Percentiles rank a stretch among this genome's conserved stretches.
These are phyloP conservation scores for Petrocephalus sullivani DNA, from an alignment of 2,797 vertebrate species.

Conservation along the genomic window DNA sequence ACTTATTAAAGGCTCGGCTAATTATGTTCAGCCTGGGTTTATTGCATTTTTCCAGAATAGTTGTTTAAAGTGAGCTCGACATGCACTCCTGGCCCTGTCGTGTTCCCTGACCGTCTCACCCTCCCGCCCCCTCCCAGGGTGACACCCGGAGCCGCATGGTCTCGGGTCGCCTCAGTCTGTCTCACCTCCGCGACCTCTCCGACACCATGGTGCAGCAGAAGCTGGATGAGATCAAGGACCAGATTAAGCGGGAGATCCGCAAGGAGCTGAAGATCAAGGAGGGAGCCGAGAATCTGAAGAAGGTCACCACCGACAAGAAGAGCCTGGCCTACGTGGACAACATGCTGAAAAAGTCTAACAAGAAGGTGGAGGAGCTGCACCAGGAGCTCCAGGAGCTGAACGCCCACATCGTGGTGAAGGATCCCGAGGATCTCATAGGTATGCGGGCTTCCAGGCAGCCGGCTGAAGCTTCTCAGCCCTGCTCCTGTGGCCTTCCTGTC, in stretches of 20 bases:
- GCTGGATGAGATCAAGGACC: slow-evolving; percentile 95
- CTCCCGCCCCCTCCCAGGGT: slow-evolving; percentile 48
- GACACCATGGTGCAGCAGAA: slow-evolving; percentile 96
- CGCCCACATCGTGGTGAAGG: slow-evolving; percentile 94
- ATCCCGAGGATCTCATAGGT: slow-evolving; percentile 91
- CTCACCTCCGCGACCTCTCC: slow-evolving; percentile 86
- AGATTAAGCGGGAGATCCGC: slow-evolving; percentile 97
- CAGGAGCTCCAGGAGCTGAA: slow-evolving; percentile 96
- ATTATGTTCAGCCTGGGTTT: background rate
- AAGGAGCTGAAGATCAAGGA: slow-evolving; percentile 99
- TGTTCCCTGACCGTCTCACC: slow-evolving; percentile 26
- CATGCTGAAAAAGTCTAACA: slow-evolving; percentile 98
- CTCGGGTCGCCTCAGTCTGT: slow-evolving; percentile 77
- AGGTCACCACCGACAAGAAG: slow-evolving; percentile 98
- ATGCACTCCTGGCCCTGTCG: background rate
- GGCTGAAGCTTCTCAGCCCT: background rate
- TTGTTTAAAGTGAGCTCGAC: background rate
- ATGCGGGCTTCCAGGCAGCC: slow-evolving; percentile 26
- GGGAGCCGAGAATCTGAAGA: slow-evolving; percentile 94
- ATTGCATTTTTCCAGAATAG: background rate
- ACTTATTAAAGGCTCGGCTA: background rate
- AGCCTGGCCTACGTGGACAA: slow-evolving; percentile 97
- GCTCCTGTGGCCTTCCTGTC: background rate
- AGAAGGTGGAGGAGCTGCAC: slow-evolving; percentile 95
- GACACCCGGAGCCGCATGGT: slow-evolving; percentile 80